A percentile compares a stretch with the other conserved stretches of the same genome.
These are phyloP conservation scores for Dreissena rostriformis DNA, from an alignment of 1,140 invertebrate genomes.

Conservation along the genomic window DNA sequence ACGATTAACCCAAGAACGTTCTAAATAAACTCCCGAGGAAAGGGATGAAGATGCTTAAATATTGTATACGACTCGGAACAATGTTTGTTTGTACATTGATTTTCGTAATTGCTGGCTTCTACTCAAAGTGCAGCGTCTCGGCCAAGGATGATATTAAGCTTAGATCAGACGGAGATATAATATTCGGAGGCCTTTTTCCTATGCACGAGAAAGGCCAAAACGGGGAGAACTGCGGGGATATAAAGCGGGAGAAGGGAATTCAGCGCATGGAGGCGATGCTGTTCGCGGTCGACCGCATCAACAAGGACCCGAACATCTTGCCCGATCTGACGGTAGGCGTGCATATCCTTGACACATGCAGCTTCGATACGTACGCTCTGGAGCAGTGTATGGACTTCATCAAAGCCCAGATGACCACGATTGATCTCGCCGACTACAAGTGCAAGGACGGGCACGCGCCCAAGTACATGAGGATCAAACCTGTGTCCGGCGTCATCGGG, in stretches of 20 bases:
- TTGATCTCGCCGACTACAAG: conserved; percentile 77
- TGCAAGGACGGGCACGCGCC: conserved; percentile 70
- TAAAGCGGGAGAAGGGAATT: conserved; percentile 89
- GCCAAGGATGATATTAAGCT: conserved; percentile 58
- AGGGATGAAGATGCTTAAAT: no score
- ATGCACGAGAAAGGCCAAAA: conserved; percentile 86
- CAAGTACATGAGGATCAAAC: conserved; percentile 66
- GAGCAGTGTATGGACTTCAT: conserved; percentile 93
- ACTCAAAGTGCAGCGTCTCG: neutral
- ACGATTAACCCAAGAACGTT: no score
- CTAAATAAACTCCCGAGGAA: no score
- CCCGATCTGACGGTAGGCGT: conserved; percentile 87
- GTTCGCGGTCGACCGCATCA: conserved; percentile 90
- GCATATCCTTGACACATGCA: conserved; percentile 91
- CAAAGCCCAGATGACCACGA: conserved; percentile 79
- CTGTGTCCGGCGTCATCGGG: conserved; percentile 78
- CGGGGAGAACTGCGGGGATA: conserved; percentile 84
- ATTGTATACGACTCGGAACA: no score
- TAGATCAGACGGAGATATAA: conserved; percentile 85
- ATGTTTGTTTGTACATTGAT: no score
- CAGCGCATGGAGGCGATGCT: conserved; percentile 93
- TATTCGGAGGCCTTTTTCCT: conserved; percentile 90
- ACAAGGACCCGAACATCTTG: conserved; percentile 83
- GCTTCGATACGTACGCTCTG: conserved; percentile 90
- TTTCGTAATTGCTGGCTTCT: no score